These are phyloP conservation scores for Artibeus lituratus DNA, from an alignment of 2,797 vertebrate genomes.

Conservation along the genomic window DNA sequence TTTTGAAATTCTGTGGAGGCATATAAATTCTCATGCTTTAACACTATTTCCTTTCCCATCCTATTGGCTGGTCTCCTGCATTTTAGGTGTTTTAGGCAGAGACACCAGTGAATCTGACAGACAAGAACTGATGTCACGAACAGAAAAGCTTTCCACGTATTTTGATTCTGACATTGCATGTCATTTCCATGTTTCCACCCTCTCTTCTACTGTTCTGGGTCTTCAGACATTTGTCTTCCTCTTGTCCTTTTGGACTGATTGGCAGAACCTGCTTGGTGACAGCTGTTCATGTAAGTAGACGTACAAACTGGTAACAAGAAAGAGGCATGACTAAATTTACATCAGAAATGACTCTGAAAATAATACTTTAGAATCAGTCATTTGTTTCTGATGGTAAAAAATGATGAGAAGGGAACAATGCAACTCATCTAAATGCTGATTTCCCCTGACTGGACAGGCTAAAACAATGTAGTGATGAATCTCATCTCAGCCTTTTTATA, in stretches of 20 bases:
- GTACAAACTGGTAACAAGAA: not conserved
- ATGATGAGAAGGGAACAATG: slow-evolving; percentile 47
- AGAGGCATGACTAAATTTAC: slow-evolving; percentile 23
- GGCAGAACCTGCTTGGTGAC: slow-evolving; percentile 36
- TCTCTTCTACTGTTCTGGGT: not conserved
- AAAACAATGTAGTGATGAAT: not conserved
- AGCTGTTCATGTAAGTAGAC: not conserved
- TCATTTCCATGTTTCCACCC: not conserved
- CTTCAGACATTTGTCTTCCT: slow-evolving; percentile 18
- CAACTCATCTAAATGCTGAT: slow-evolving; percentile 55
- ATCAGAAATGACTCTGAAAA: slow-evolving; percentile 28
- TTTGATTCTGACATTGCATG: not conserved
- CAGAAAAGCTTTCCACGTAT: not conserved
- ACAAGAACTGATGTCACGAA: not conserved
- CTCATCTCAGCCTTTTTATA: not conserved
- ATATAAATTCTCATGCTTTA: not conserved
- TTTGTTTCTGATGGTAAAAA: slow-evolving; percentile 27
- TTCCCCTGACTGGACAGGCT: slow-evolving; percentile 48
- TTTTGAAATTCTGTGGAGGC: not conserved
- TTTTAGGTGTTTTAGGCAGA: not conserved
- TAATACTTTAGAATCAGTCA: slow-evolving; percentile 32
- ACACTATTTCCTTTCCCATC: not conserved
- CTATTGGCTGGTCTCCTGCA: not conserved
- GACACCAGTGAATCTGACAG: not conserved
- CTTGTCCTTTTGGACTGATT: slow-evolving; percentile 27